These are phyloP conservation scores for Eupleurogrammus muticus DNA, from an alignment of 2,797 vertebrate genomes.

Conservation along the genomic window DNA sequence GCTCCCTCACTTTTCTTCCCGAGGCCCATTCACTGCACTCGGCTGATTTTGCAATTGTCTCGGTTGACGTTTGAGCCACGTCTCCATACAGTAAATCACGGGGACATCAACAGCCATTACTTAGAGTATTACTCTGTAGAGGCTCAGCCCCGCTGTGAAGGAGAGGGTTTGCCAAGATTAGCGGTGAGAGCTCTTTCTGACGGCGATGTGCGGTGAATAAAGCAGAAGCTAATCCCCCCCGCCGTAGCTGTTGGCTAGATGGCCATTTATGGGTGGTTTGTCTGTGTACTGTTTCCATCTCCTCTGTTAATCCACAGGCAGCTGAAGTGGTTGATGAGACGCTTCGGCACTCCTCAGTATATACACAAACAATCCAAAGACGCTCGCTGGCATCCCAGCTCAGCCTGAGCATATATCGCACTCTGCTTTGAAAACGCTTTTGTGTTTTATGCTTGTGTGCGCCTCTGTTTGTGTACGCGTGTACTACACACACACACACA, in stretches of 20 bases:
- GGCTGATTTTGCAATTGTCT: conserved; percentile 43
- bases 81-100: conserved; percentile 20
- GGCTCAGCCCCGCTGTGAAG: conserved; percentile 35
- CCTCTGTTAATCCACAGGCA: conserved; percentile 67
- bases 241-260: conserved; percentile 63
- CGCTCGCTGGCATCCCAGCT: conserved; percentile 49
- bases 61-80: not conserved
- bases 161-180: conserved; percentile 59
- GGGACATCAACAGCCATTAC: conserved; percentile 30
- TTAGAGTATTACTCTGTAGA: conserved; percentile 31
- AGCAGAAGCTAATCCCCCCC: conserved; percentile 69
- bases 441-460: conserved; percentile 35
- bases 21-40: conserved; percentile 5
- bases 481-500: conserved; percentile 5
- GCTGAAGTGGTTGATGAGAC: conserved; percentile 70
- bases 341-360: conserved; percentile 51
- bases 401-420: conserved; percentile 38
- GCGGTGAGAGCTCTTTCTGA: conserved; percentile 47
- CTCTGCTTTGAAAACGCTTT: conserved; percentile 36
- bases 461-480: conserved; percentile 13
- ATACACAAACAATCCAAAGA: conserved; percentile 62
- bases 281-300: conserved; percentile 67
- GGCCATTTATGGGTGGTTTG: conserved; percentile 72
- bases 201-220: conserved; percentile 60
- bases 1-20: conserved; percentile 33